Percentiles rank a stretch among this genome's conserved stretches.
Evolutionary conservation across 2,113 vertebrate species (phyloP).

Genomic region (Solea solea): DNA sequence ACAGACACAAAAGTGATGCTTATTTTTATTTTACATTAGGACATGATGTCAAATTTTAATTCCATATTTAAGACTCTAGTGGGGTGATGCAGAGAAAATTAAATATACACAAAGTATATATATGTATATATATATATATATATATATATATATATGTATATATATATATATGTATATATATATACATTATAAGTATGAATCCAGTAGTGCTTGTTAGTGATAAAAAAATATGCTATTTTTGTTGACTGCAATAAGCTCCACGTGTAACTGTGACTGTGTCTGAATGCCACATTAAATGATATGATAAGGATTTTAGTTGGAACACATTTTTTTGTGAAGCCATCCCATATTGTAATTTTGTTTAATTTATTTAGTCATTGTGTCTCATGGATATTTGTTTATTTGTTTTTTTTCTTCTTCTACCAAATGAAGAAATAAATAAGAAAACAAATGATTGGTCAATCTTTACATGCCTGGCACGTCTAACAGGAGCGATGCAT

Average conservation of each 20-base stretch:
- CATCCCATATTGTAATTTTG: neutral
- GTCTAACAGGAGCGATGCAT: too few species aligned
- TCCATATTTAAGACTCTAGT: conserved; percentile 20
- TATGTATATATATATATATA: too few species aligned
- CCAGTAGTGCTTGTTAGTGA: neutral
- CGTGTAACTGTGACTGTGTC: conserved; percentile 7
- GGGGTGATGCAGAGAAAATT: conserved; percentile 2
- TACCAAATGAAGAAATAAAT: conserved; percentile 6
- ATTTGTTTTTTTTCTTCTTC: conserved; percentile 14
- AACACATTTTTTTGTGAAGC: neutral
- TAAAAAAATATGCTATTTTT: neutral
- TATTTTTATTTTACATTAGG: conserved; percentile 19
- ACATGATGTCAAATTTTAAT: neutral
- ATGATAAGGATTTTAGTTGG: neutral
- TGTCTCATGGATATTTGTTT: conserved; percentile 20
- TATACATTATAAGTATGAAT: neutral
- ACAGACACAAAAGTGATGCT: conserved; percentile 12
- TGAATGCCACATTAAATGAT: conserved; percentile 14
- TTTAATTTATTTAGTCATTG: neutral
- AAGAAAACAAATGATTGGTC: neutral
- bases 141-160: too few species aligned
- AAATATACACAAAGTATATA: neutral
- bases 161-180: too few species aligned
- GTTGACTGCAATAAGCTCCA: neutral
- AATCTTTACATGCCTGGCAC: too few species aligned